phyloP scores from a whole-genome alignment of 2,797 vertebrate species.

The Leontopithecus rosalia region DNA sequence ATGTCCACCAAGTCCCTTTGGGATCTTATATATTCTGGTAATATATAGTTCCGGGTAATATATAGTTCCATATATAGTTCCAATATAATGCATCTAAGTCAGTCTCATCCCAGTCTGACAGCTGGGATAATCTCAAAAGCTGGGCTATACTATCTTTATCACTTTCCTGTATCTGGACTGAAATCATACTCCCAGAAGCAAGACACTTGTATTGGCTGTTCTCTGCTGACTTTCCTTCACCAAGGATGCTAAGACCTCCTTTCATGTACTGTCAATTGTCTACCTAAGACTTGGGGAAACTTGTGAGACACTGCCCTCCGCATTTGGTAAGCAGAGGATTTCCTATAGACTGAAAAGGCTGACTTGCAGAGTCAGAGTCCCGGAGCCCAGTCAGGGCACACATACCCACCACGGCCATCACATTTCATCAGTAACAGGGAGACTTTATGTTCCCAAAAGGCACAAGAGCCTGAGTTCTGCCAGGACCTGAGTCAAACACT shows the following conservation, averaged over 20 bases:
- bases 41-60: not conserved
- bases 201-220: not conserved
- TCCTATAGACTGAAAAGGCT: not conserved
- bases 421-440: not conserved
- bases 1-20: not conserved
- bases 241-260: not conserved
- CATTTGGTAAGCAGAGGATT: not conserved
- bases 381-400: not conserved
- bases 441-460: not conserved
- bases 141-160: not conserved
- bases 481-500: not conserved
- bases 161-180: not conserved
- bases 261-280: not conserved
- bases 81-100: not conserved
- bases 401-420: fast-evolving
- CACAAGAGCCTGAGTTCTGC: not conserved
- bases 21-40: not conserved
- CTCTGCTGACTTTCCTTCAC: not conserved
- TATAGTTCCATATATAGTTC: not conserved
- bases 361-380: not conserved
- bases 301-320: not conserved
- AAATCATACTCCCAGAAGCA: not conserved
- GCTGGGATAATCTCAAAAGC: not conserved
- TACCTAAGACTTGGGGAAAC: not conserved
- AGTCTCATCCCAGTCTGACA: not conserved